Evolutionary conservation across 1,140 invertebrate genomes (phyloP), one percentile per base, ranked within the genome.

Genomic region (Drosophila hydei): DNA sequence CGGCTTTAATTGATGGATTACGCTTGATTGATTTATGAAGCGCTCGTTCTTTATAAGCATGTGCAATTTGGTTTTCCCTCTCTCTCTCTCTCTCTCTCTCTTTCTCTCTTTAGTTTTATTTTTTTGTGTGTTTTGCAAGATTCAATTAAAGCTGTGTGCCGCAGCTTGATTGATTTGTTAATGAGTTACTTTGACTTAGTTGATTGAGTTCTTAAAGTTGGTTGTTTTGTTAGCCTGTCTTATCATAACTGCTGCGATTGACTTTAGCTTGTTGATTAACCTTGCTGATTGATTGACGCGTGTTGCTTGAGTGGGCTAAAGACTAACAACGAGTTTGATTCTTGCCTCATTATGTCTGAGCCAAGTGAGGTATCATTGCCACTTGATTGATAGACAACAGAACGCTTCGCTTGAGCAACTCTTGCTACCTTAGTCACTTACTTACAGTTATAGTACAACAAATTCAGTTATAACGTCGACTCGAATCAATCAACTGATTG

Each of bases 1-100:
- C 59, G 71, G n/a, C 63, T 75, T 56, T 79, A 84, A 84, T 84
- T 84, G 79, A 84, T 84, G 61, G 75, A 54, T 68, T 72, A 38
- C 18, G 7, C 33, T 25, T 59, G 58, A 71, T 71, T 64, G 62
- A 67, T 72, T 75, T 71, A 71, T 77, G 59, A 59, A 71, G 54
- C 9, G 30, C 75, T 50, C 16, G 16, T 33, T 33, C 50, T 48
- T 60, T 50, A 21, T 4, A n/a, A 21, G 12, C n/a, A 27, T 27
- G 14, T 27, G 55, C 19, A 0, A 45, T 45, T 21, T 14, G 3
- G 14, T 19, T 19, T 43, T 1, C 16, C 19, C 16, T 43, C 14
- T 4, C 14, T 19, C 12, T 21, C 1, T 30, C 12, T 18, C 5
- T 18, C 16, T 21, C 16, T 45, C 16, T 45, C 38, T 16, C 42